phyloP scores from a whole-genome alignment of 2,797 vertebrate species.

The Tympanoctomys barrerae region DNA sequence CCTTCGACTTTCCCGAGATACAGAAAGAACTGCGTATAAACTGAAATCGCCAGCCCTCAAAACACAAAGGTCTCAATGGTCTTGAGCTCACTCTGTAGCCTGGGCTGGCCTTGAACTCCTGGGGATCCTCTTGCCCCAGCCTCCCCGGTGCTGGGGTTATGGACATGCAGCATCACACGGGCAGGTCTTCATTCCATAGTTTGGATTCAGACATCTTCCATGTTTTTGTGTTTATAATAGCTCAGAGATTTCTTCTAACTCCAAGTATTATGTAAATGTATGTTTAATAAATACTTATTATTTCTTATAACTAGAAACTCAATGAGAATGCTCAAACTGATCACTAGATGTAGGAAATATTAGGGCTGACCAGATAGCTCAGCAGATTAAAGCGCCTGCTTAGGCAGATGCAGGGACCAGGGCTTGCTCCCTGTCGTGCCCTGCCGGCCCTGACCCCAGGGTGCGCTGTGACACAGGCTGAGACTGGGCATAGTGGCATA shows the following conservation, averaged over 20 bases:
- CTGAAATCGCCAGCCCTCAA: constrained; percentile 27
- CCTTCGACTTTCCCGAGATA: background rate
- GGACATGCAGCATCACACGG: background rate
- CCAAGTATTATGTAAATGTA: background rate
- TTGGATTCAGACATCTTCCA: background rate
- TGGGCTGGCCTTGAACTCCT: background rate
- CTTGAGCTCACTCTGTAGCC: too few relatives aligned
- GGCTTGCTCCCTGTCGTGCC: too few relatives aligned
- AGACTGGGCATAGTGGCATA: too few relatives aligned
- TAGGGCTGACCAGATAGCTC: background rate
- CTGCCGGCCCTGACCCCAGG: too few relatives aligned
- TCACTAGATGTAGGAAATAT: background rate
- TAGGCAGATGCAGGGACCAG: too few relatives aligned
- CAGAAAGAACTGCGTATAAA: background rate
- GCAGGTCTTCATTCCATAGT: background rate
- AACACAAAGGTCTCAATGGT: background rate
- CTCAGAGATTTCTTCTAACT: background rate
- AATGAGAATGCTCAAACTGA: background rate
- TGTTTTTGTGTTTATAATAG: background rate
- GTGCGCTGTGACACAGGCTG: too few relatives aligned
- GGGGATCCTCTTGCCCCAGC: background rate
- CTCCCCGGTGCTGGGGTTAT: background rate
- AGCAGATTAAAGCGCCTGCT: too few relatives aligned
- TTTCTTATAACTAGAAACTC: background rate
- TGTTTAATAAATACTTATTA: background rate